Evolutionary conservation across 2,113 vertebrate species (phyloP).

Genomic region (Danionella cerebrum): DNA sequence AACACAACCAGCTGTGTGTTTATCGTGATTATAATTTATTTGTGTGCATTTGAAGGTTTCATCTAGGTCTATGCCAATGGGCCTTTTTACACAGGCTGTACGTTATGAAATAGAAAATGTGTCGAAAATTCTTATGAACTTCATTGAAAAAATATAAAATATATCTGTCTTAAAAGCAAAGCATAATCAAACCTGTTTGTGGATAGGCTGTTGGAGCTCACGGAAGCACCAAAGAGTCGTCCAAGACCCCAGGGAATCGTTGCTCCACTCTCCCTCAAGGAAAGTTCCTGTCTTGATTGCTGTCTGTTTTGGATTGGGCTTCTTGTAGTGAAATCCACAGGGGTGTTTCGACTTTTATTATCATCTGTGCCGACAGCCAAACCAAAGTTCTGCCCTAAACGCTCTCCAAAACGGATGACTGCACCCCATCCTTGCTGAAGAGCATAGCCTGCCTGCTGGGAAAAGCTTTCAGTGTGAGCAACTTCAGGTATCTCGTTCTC

Average conservation of each 20-base stretch:
- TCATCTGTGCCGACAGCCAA: slow-evolving; percentile 25
- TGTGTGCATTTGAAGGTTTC: too few relatives aligned
- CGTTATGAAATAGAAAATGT: too few relatives aligned
- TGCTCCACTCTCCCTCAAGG: slow-evolving; percentile 23
- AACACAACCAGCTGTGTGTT: too few relatives aligned
- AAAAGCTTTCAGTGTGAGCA: slow-evolving; percentile 43
- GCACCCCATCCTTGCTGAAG: slow-evolving; percentile 81
- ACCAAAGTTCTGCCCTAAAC: slow-evolving; percentile 66
- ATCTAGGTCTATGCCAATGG: too few relatives aligned
- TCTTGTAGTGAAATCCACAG: neutral
- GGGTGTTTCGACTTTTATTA: neutral
- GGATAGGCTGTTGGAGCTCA: slow-evolving; percentile 46
- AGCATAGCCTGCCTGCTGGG: slow-evolving; percentile 65
- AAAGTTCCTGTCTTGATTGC: slow-evolving; percentile 21
- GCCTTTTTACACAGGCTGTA: too few relatives aligned
- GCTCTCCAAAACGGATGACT: slow-evolving; percentile 72
- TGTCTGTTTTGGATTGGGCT: neutral
- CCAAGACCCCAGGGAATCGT: slow-evolving; percentile 68
- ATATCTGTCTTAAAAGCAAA: too few relatives aligned
- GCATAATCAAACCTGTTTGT: slow-evolving; percentile 49
- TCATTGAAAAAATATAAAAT: too few relatives aligned
- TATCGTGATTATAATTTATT: too few relatives aligned
- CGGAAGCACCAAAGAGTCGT: slow-evolving; percentile 79
- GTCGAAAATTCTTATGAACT: too few relatives aligned
- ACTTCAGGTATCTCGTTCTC: slow-evolving; percentile 51